phyloP scores from a whole-genome alignment of 2,888 invertebrate genomes.

The Limnephilus auricula region DNA sequence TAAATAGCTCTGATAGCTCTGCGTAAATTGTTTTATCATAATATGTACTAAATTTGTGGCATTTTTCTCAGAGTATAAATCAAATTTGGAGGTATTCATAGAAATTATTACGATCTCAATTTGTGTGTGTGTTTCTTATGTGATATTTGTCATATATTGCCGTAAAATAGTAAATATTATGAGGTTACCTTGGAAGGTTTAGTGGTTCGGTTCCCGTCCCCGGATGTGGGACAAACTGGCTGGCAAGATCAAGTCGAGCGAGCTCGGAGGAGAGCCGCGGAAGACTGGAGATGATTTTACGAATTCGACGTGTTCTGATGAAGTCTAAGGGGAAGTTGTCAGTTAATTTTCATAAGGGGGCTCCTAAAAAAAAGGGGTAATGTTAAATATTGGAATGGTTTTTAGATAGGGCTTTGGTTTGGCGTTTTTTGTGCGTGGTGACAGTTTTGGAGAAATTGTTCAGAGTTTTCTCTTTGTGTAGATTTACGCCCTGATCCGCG shows the following conservation, averaged over 20 bases:
- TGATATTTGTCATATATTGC: too few relatives aligned
- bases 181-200: background rate
- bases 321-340: background rate
- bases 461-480: background rate
- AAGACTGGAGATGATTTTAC: background rate
- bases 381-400: background rate
- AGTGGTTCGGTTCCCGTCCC: background rate
- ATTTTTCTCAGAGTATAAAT: too few relatives aligned
- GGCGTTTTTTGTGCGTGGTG: background rate
- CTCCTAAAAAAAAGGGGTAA: background rate
- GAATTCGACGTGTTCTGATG: background rate
- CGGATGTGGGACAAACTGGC: background rate
- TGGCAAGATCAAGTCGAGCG: background rate
- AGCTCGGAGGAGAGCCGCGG: slow-evolving; percentile 32
- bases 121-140: too few relatives aligned
- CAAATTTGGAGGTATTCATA: too few relatives aligned
- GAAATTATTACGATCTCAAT: too few relatives aligned
- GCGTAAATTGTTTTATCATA: too few relatives aligned
- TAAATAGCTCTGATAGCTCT: too few relatives aligned
- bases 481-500: background rate
- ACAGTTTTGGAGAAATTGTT: background rate
- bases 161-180: background rate
- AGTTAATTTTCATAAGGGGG: background rate
- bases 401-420: background rate
- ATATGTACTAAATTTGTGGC: too few relatives aligned